These are phyloP conservation scores for Athripsodes cinereus DNA, from an alignment of 2,888 invertebrate species.

Conservation along the genomic window DNA sequence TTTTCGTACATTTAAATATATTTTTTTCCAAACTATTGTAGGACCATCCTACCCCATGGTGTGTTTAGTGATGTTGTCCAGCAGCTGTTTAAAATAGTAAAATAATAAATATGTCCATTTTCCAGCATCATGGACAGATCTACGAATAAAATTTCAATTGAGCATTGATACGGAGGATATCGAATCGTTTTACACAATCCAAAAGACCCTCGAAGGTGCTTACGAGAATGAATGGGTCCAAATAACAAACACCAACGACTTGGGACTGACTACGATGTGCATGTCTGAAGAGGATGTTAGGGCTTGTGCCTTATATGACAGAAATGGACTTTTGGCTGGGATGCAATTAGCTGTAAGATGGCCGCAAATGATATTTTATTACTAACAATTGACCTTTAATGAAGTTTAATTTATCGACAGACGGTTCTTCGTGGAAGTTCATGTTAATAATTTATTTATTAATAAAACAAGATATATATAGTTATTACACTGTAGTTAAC, in stretches of 20 bases:
- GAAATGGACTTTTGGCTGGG: conserved; percentile 16
- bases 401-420: too few relatives aligned
- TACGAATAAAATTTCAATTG: conserved; percentile 12
- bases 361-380: too few relatives aligned
- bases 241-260: conserved; percentile 10
- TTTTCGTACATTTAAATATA: too few relatives aligned
- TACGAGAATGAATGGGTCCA: conserved; percentile 6
- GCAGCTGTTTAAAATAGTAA: too few relatives aligned
- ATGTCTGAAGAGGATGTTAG: conserved; percentile 11
- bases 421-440: not conserved
- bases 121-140: conserved; percentile 13
- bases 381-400: too few relatives aligned
- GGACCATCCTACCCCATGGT: too few relatives aligned
- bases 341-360: conserved; percentile 16
- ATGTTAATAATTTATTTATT: too few relatives aligned
- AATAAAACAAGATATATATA: too few relatives aligned
- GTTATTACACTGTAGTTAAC: too few relatives aligned
- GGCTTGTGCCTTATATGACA: conserved; percentile 13
- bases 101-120: not conserved
- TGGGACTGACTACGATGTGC: conserved; percentile 8
- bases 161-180: conserved; percentile 13
- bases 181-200: conserved; percentile 10
- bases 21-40: too few relatives aligned
- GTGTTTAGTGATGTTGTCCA: too few relatives aligned
- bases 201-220: conserved; percentile 8